phyloP scores from a whole-genome alignment of 2,113 vertebrate genomes.

The Copsychus sechellarum region DNA sequence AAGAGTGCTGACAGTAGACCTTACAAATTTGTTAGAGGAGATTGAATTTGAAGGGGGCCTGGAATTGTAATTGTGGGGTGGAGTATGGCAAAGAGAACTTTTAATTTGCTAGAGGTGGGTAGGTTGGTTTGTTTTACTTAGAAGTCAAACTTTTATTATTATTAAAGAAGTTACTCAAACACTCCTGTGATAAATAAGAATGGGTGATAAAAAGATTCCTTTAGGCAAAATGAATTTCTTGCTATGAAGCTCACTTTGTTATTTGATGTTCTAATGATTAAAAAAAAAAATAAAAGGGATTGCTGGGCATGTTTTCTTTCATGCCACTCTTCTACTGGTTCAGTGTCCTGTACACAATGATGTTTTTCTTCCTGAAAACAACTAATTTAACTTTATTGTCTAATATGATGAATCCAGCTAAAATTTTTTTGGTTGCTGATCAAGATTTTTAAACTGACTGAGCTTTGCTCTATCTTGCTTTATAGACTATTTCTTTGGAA shows the following conservation, averaged over 20 bases:
- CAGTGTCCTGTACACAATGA: not conserved
- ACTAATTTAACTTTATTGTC: not conserved
- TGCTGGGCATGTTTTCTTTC: not conserved
- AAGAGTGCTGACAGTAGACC: not conserved
- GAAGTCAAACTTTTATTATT: not conserved
- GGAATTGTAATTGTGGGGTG: not conserved
- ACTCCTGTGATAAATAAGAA: not conserved
- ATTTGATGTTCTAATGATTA: not conserved
- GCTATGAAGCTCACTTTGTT: not conserved
- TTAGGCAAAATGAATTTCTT: slow-evolving; percentile 1
- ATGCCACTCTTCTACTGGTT: not conserved
- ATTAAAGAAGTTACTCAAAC: not conserved
- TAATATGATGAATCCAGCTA: not conserved
- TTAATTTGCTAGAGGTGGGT: not conserved
- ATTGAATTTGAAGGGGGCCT: not conserved
- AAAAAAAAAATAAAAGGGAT: not conserved
- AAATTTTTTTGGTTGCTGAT: not conserved
- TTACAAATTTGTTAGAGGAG: not conserved
- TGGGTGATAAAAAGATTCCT: not conserved
- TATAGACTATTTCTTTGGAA: not conserved
- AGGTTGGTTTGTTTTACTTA: not conserved
- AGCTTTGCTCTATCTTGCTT: not conserved
- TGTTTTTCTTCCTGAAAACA: slow-evolving; percentile 7
- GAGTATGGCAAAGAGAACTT: not conserved
- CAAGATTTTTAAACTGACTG: slow-evolving; percentile 4